Base-by-base conservation (phyloP, 2,888 invertebrate species). In the Coecobrya sp. region DNA sequence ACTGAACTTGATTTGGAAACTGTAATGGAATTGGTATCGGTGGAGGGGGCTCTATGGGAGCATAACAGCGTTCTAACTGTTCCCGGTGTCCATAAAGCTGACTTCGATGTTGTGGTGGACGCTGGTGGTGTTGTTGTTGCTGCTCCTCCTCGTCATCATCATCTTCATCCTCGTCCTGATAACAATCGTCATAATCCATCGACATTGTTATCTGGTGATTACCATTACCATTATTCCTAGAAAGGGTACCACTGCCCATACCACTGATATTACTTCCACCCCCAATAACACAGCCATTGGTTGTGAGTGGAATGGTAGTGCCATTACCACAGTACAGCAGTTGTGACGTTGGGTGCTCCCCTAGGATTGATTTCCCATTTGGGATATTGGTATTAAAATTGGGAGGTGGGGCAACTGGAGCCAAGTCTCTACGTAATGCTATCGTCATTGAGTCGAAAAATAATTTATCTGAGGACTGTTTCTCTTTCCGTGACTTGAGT, bases 391-490 rank as follows among this genome's bases (percentile, higher is more conserved):
- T 62, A 93, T 92, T 92, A 70, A 92, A 93, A 93, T 93, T 93
- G 93, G 93, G 88, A 86, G 91, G 89, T 85, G 91, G 86, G 93
- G 92, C 90, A 84, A 87, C 89, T 42, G 85, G 87, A 70, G 79
- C 88, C 76, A 92, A 76, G 73, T 88, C 88, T 65, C 88, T 59
- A 36, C 92, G 84, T 27, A 92, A 59, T 19, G 89, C 92, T 42
- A 92, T 91, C 36, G 93, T 93, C 93, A 93, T 93, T 42, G 93
- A 93, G 30, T 93, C 93, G 36, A 93, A 91, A 87, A 91, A 93
- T 85, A 93, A 85, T 88, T 93, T 93, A 87, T 93, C 93, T 42
- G 93, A 89, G 22, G 93, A 91, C 62, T 92, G 89, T 59, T 81
- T 91, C 85, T 90, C 89, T 49, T 86, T 89, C 73, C 76, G 27